Conservation (phyloP, 2,888 invertebrate genomes). For the Boloria euphrosyne region DNA sequence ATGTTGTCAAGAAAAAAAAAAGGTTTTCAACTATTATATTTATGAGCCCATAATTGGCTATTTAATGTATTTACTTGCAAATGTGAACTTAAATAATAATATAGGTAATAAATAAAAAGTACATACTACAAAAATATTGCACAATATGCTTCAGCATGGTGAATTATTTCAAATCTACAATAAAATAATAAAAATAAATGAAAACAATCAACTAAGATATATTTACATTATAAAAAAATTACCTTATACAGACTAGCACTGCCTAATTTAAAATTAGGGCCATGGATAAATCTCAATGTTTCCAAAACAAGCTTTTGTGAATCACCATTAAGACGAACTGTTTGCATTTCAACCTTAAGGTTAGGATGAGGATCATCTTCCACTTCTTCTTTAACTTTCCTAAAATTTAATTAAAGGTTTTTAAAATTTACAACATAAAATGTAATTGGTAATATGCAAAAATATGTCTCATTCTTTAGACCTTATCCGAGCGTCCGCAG, state of each 20-base stretch:
- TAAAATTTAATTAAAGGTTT: conserved; percentile 37
- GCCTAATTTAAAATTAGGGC: conserved; percentile 84
- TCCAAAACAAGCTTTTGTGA: conserved; percentile 88
- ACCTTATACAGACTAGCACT: conserved; percentile 83
- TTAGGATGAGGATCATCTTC: conserved; percentile 75
- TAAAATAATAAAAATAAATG: not conserved
- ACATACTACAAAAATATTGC: not conserved
- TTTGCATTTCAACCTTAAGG: conserved; percentile 89
- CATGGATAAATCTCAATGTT: conserved; percentile 88
- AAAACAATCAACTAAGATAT: not conserved
- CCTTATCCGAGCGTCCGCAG: conserved; percentile 84
- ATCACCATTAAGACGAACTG: conserved; percentile 85
- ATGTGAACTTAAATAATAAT: not conserved
- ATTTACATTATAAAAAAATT: not conserved
- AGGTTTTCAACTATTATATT: no score
- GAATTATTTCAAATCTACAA: not conserved
- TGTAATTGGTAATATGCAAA: not conserved
- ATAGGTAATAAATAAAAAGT: not conserved
- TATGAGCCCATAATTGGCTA: no score
- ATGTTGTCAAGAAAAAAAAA: no score
- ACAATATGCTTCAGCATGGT: not conserved
- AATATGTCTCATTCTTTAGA: conserved; percentile 44
- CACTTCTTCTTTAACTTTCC: conserved; percentile 70
- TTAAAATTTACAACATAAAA: not conserved
- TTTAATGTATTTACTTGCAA: no score